Percentiles rank a stretch among this genome's conserved stretches.
Evolutionary conservation across 2,888 invertebrate genomes (phyloP).

Genomic region (Phragmatobia fuliginosa): DNA sequence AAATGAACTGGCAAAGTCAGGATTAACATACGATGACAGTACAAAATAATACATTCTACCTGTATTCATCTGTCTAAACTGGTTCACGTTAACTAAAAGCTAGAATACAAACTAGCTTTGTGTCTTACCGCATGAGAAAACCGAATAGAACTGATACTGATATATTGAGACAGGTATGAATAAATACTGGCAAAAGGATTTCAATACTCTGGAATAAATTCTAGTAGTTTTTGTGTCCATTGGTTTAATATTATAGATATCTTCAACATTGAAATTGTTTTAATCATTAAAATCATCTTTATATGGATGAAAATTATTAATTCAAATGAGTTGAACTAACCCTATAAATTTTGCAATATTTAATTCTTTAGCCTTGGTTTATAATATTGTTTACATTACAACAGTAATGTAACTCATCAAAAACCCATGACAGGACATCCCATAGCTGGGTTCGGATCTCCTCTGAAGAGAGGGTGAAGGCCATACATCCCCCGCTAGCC

Average conservation of each 20-base stretch:
- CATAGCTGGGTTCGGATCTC: too few species aligned
- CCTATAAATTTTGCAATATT: too few species aligned
- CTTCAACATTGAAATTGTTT: background rate
- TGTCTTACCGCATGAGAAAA: constrained; percentile 38
- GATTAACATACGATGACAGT: background rate
- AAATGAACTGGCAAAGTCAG: background rate
- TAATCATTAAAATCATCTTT: too few species aligned
- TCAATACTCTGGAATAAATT: background rate
- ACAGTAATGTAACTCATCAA: too few species aligned
- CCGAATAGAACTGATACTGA: constrained; percentile 32
- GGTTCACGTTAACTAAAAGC: constrained; percentile 35
- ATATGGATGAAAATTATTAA: too few species aligned
- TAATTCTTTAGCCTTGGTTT: too few species aligned
- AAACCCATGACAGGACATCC: too few species aligned
- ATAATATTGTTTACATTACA: too few species aligned
- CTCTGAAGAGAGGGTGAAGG: too few species aligned
- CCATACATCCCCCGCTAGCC: too few species aligned
- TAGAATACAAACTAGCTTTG: constrained; percentile 35
- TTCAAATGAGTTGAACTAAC: too few species aligned
- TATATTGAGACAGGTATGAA: constrained; percentile 22
- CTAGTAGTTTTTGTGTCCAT: background rate
- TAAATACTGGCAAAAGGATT: background rate
- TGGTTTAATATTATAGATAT: background rate
- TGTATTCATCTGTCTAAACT: constrained; percentile 24
- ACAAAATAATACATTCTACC: constrained; percentile 20